Base-by-base conservation (phyloP, 2,113 vertebrate species). In the Sinocyclocheilus maitianheensis region DNA sequence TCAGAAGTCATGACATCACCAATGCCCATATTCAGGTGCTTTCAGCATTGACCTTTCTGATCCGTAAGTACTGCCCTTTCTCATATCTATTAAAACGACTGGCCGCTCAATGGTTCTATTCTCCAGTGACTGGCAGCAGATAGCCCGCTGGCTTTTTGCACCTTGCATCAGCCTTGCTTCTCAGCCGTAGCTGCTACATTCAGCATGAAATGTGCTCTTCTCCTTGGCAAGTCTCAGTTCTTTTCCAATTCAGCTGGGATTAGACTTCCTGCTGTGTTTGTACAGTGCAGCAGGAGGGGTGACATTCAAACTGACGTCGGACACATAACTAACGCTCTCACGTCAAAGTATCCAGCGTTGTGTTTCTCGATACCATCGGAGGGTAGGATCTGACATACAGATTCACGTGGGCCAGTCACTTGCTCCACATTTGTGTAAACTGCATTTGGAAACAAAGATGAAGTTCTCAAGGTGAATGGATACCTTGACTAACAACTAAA, bases 41-140 rank as follows among this genome's bases (percentile, higher is more conserved):
- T 76, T 72, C 63, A 20, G 10, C 26, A 34, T 43, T 91, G 90
- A 91, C 88, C 90, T 90, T 90, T 91, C 71, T n/a, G 76, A 43
- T 86, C 74, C 18, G 40, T 81, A 85, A 80, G 84, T 84, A 78
- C 77, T 83, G 85, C 87, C 89, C 90, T 89, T 84, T 85, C 18
- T 78, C 83, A 87, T 81, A 81, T 89, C 88, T 62, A 87, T 86
- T 89, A 87, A 77, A 84, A 86, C 26, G 77, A 85, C 77, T 65
- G 83, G 40, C 60, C 71, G 75, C 48, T 16, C 83, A 60, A 24
- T 65, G 51, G 72, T 4, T 63, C 69, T 75, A 62, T 82, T 85
- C 83, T 87, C 88, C 81, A 9, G 81, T 79, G 88, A 86, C 60
- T 67, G 88, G 79, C 89, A 77, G 83, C 69, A 79, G 79, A 26